A percentile compares a stretch with the other conserved stretches of the same genome.
phyloP scores from a whole-genome alignment of 2,113 vertebrate genomes.

The Anhinga anhinga region DNA sequence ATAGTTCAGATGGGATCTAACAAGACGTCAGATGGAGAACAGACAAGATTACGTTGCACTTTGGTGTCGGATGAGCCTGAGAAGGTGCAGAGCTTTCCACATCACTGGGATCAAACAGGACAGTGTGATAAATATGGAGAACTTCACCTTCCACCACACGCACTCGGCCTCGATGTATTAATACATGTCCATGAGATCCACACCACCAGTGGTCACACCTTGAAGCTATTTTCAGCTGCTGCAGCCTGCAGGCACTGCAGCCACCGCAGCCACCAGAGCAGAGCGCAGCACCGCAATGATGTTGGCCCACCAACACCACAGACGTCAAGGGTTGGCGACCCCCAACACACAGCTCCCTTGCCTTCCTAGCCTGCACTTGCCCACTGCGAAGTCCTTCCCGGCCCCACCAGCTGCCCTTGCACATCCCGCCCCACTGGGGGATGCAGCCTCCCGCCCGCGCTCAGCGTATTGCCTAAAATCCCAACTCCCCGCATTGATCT shows the following conservation, averaged over 20 bases:
- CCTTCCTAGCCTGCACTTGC: neutral
- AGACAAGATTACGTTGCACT: neutral
- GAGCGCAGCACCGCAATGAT: neutral
- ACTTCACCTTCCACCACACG: neutral
- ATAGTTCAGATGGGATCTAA: neutral
- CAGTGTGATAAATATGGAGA: neutral
- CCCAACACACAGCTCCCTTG: neutral
- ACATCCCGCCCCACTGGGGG: neutral
- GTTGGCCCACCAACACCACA: accelerated
- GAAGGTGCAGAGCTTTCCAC: neutral
- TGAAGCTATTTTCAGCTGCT: neutral
- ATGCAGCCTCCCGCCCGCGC: neutral
- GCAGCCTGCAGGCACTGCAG: neutral
- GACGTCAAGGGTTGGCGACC: neutral
- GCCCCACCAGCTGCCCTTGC: neutral
- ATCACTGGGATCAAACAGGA: neutral
- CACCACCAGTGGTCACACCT: neutral
- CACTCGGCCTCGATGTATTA: accelerated
- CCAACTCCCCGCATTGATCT: accelerated
- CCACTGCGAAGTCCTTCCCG: neutral
- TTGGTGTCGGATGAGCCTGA: slow-evolving; percentile 5
- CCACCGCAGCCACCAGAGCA: neutral
- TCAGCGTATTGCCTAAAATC: neutral
- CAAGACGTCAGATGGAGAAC: neutral
- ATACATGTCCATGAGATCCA: accelerated